Base-by-base conservation (phyloP, 2,797 vertebrate species). In the Erethizon dorsatum region DNA sequence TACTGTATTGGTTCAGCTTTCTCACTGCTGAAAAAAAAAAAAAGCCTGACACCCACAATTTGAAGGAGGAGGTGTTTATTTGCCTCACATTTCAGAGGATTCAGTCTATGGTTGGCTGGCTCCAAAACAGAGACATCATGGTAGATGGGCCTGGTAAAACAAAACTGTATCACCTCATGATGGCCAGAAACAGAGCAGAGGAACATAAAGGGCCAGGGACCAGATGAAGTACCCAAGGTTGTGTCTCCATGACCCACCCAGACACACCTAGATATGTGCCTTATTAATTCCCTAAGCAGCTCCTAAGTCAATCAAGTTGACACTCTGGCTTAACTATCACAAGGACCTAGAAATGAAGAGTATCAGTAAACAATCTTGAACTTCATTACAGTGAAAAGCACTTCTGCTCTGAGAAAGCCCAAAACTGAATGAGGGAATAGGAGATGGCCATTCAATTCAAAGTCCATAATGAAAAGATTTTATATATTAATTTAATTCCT, bases 321-420 rank as follows among this genome's bases (percentile, higher is more conserved):
- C 14, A 14, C 2, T 47, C 6, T 3, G 5, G 26, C 14, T 33
- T 9, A 33, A 33, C 8, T 33, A 28, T 78, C 75, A 52, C 31
- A 52, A 52, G 14, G 31, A 5, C 13, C 12, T 73, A 85, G 50
- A 92, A 90, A 37, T 50, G 17, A 86, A 96, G 59, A 92, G 9
- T 6, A n/a, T 71, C 82, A 80, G 41, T 56, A 94, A 92, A 78
- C 28, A 67, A 71, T 59, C 26, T 52, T 82, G 50, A 91, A 73
- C 37, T n/a, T 92, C 45, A 67, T 88, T 54, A 67, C 18, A 91
- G 28, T 57, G 28, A 92, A 75, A 24, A 3, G 37, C 2, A 33
- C 3, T 87, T 92, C 37, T 86, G 56, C 26, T 71, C 10, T 73
- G 47, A 95, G 80, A 96, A 83, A 97, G 50, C 31, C 33, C 26